A percentile compares a stretch with the other conserved stretches of the same genome.
Conservation (phyloP, 2,113 vertebrate species). For the Furnarius figulus region DNA sequence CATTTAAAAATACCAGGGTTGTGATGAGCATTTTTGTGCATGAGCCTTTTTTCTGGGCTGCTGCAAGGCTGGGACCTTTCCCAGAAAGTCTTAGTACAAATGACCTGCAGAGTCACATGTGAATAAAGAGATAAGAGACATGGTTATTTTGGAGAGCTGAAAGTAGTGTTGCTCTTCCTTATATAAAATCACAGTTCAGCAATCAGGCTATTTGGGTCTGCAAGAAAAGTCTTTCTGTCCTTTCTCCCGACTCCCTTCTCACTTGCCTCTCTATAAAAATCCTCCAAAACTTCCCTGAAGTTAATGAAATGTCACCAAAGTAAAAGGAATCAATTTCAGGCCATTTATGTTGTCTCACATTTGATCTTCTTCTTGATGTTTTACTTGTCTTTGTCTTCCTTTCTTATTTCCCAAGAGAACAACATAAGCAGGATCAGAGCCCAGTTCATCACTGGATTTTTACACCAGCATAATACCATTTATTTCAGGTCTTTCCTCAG, state of each 20-base stretch:
- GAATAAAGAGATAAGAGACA: neutral
- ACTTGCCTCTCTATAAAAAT: neutral
- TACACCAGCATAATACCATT: neutral
- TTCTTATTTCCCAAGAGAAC: conserved; percentile 28
- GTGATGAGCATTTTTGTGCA: neutral
- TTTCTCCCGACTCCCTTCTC: neutral
- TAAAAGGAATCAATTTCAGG: conserved; percentile 52
- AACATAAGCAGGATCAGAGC: neutral
- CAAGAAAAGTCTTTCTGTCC: neutral
- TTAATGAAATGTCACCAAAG: conserved; percentile 63
- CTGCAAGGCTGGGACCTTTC: neutral
- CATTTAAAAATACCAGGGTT: neutral
- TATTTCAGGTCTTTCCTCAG: neutral
- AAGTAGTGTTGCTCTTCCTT: neutral
- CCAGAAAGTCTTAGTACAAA: neutral
- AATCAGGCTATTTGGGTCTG: neutral
- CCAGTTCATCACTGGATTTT: neutral
- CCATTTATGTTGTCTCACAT: conserved; percentile 53
- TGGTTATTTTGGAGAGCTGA: neutral
- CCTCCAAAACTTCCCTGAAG: conserved; percentile 21
- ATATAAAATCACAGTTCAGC: conserved; percentile 1
- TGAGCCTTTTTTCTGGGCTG: rapidly evolving
- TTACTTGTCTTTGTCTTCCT: conserved; percentile 38
- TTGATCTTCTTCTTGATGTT: conserved; percentile 43
- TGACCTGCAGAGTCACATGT: neutral